Evolutionary conservation across 1,140 invertebrate genomes (phyloP).

Genomic region (Drosophila ohnishii): DNA sequence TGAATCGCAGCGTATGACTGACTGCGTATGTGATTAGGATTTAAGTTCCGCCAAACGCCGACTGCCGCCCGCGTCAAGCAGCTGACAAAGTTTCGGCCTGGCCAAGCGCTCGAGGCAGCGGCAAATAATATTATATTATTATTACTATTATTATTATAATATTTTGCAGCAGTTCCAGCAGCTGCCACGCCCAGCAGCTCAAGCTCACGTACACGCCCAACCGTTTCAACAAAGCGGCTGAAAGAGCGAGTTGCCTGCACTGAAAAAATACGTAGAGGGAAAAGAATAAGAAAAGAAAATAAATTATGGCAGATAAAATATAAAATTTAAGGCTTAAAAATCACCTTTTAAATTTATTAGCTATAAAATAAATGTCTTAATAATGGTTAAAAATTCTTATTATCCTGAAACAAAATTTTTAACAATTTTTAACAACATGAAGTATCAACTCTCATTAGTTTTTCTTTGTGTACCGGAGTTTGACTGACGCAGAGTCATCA

Average conservation of each 20-base stretch:
- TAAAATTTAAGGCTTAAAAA: no score
- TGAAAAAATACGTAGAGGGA: not conserved
- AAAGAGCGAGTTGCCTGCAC: conserved; percentile 9
- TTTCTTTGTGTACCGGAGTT: conserved; percentile 20
- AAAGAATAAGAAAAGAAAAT: not conserved
- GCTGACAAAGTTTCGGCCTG: conserved; percentile 27
- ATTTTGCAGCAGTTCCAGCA: conserved; percentile 37
- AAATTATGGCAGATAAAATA: not conserved
- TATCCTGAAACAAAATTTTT: not conserved
- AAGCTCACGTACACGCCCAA: conserved; percentile 45
- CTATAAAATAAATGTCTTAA: not conserved
- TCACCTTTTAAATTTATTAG: not conserved
- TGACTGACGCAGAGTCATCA: conserved; percentile 70
- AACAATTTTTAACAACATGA: no score
- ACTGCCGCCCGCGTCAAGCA: conserved; percentile 24
- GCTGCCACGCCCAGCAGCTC: conserved; percentile 46
- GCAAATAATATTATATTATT: conserved; percentile 32
- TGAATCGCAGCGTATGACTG: conserved; percentile 12
- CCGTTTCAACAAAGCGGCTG: conserved; percentile 13
- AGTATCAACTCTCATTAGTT: not conserved
- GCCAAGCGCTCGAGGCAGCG: conserved; percentile 16
- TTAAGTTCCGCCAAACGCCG: conserved; percentile 18
- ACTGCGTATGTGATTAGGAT: conserved; percentile 42
- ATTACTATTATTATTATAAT: conserved; percentile 46
- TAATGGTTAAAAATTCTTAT: no score